Evolutionary conservation across 2,113 vertebrate genomes (phyloP).

Genomic region (Cyprinodon brontotheroides): DNA sequence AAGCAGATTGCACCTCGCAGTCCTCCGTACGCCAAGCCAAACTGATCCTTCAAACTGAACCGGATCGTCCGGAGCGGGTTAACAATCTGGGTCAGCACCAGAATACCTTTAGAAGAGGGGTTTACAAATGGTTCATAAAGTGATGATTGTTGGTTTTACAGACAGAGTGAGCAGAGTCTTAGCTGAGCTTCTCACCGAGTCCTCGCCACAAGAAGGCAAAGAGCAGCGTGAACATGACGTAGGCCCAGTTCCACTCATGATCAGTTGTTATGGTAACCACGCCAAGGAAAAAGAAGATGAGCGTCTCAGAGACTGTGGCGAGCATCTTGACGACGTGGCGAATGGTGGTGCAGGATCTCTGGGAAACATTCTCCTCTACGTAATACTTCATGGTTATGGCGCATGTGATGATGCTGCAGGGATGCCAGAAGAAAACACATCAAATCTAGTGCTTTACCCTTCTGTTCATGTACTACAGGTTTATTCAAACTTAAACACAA

Average conservation of each 20-base stretch:
- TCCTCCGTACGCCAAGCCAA: constrained; percentile 91
- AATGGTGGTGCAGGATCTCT: constrained; percentile 92
- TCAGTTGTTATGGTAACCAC: constrained; percentile 91
- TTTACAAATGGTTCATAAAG: too few species aligned
- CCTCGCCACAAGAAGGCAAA: constrained; percentile 90
- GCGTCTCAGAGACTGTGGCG: constrained; percentile 90
- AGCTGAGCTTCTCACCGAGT: constrained; percentile 78
- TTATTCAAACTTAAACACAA: too few species aligned
- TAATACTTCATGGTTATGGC: constrained; percentile 95
- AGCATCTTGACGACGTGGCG: constrained; percentile 94
- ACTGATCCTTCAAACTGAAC: constrained; percentile 91
- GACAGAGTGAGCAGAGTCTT: background rate
- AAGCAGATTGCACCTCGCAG: constrained; percentile 93
- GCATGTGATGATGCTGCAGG: constrained; percentile 86
- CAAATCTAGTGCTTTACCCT: too few species aligned
- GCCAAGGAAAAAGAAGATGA: constrained; percentile 97
- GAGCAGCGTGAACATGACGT: constrained; percentile 88
- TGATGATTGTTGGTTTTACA: background rate
- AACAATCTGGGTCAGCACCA: constrained; percentile 90
- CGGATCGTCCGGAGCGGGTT: constrained; percentile 91
- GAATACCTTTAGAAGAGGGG: constrained; percentile 78
- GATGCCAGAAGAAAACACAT: background rate
- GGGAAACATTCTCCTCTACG: constrained; percentile 92
- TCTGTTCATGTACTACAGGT: too few species aligned
- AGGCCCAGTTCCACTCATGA: constrained; percentile 96